Conservation (phyloP, 1,140 invertebrate species). For the Littorina saxatilis region DNA sequence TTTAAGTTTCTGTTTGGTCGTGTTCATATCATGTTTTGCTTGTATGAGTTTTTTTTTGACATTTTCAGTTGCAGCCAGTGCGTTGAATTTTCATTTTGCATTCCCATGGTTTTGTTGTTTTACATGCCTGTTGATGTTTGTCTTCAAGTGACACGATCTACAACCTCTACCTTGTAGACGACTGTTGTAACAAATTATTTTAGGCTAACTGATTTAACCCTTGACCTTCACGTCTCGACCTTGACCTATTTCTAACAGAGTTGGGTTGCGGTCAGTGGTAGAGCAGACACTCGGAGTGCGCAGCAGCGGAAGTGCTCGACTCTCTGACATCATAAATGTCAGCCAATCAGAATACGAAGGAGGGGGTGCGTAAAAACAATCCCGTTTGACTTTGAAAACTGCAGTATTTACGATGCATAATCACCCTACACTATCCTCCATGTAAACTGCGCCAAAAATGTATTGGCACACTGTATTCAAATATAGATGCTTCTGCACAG, state of each 20-base stretch:
- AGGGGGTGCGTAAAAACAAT: constrained; percentile 66
- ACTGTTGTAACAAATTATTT: no score
- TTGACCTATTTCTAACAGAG: constrained; percentile 56
- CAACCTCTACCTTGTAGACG: no score
- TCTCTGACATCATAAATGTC: constrained; percentile 65
- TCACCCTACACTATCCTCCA: no score
- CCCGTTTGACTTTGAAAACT: neutral
- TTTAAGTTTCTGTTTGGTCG: neutral
- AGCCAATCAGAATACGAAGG: constrained; percentile 54
- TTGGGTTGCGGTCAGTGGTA: constrained; percentile 68
- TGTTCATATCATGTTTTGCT: no score
- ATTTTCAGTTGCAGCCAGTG: no score
- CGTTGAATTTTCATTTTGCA: constrained; percentile 23
- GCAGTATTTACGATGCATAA: no score
- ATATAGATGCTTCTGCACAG: no score
- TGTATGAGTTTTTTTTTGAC: no score
- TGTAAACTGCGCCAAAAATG: no score
- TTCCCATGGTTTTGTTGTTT: neutral
- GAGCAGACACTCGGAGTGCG: constrained; percentile 66
- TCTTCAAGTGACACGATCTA: no score
- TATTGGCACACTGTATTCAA: no score
- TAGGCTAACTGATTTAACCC: neutral
- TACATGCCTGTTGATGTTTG: no score
- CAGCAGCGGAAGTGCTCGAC: constrained; percentile 59
- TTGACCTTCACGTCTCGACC: neutral